Evolutionary conservation across 23 tunicate species (phyloP).

Genomic region (Halocynthia roretzi): DNA sequence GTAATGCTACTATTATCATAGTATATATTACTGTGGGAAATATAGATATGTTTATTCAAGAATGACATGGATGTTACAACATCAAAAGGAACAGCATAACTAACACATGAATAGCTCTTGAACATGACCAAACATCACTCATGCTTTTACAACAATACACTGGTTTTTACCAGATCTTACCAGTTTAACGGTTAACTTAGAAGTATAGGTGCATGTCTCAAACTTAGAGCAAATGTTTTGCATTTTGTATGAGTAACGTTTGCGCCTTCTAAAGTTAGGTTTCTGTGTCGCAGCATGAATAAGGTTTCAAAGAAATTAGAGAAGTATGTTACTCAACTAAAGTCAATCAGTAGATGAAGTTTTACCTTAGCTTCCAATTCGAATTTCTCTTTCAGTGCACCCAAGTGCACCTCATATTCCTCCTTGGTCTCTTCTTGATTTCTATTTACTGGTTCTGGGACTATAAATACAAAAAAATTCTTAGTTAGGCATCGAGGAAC

Average conservation of each 20-base stretch:
- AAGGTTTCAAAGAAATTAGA: no score
- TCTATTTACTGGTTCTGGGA: slow-evolving; percentile 55
- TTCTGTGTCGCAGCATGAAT: no score
- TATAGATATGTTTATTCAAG: neutral
- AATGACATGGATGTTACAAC: neutral
- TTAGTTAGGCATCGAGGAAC: no score
- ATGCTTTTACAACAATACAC: no score
- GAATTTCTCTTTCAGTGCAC: slow-evolving; percentile 60
- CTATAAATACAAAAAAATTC: no score
- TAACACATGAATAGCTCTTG: no score
- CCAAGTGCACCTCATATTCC: slow-evolving; percentile 67
- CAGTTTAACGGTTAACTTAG: neutral
- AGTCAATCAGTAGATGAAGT: neutral
- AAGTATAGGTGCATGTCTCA: slow-evolving; percentile 8
- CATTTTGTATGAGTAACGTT: slow-evolving; percentile 25
- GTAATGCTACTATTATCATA: neutral
- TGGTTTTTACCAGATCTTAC: neutral
- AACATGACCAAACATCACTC: no score
- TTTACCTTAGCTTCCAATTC: slow-evolving; percentile 67
- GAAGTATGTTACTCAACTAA: no score
- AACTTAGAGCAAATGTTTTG: slow-evolving; percentile 22
- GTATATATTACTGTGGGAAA: neutral
- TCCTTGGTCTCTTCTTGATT: slow-evolving; percentile 36
- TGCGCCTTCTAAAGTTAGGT: slow-evolving; percentile 1
- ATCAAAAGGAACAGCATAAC: neutral